These are phyloP conservation scores for Ryuthela nishihirai DNA, from an alignment of 2,888 invertebrate species.

Conservation along the genomic window DNA sequence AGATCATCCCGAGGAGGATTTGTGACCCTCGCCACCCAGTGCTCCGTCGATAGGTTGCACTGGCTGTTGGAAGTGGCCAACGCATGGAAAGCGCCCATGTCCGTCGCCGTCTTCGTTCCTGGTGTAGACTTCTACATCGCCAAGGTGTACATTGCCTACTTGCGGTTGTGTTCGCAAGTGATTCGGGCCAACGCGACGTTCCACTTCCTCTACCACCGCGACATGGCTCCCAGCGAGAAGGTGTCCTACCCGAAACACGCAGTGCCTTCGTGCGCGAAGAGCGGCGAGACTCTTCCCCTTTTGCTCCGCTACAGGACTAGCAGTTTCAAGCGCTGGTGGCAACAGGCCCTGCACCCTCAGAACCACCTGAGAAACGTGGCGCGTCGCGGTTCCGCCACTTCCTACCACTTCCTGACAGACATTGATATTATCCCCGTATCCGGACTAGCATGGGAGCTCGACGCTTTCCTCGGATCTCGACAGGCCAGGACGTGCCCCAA, in stretches of 20 bases:
- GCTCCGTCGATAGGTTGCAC: slow-evolving; percentile 74
- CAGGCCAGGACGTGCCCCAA: slow-evolving; percentile 48
- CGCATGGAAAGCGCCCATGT: slow-evolving; percentile 82
- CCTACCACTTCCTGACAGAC: slow-evolving; percentile 76
- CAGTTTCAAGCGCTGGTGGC: slow-evolving; percentile 67
- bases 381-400: slow-evolving; percentile 70
- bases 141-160: slow-evolving; percentile 68
- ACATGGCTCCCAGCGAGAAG: slow-evolving; percentile 53
- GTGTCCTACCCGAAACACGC: slow-evolving; percentile 14
- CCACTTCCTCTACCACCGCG: slow-evolving; percentile 68
- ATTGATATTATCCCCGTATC: slow-evolving; percentile 80
- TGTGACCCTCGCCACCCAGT: slow-evolving; percentile 69
- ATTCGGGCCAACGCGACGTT: slow-evolving; percentile 69
- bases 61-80: slow-evolving; percentile 70
- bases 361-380: slow-evolving; percentile 84
- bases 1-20: slow-evolving; percentile 45
- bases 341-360: slow-evolving; percentile 77
- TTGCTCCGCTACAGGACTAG: slow-evolving; percentile 44
- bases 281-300: slow-evolving; percentile 18
- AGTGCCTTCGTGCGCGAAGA: slow-evolving; percentile 37
- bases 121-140: slow-evolving; percentile 65
- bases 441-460: slow-evolving; percentile 66
- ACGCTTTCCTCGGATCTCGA: slow-evolving; percentile 57
- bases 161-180: slow-evolving; percentile 68
- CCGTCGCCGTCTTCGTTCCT: slow-evolving; percentile 69